These are phyloP conservation scores for Dysdera silvatica DNA, from an alignment of 1,140 invertebrate species.

Conservation along the genomic window DNA sequence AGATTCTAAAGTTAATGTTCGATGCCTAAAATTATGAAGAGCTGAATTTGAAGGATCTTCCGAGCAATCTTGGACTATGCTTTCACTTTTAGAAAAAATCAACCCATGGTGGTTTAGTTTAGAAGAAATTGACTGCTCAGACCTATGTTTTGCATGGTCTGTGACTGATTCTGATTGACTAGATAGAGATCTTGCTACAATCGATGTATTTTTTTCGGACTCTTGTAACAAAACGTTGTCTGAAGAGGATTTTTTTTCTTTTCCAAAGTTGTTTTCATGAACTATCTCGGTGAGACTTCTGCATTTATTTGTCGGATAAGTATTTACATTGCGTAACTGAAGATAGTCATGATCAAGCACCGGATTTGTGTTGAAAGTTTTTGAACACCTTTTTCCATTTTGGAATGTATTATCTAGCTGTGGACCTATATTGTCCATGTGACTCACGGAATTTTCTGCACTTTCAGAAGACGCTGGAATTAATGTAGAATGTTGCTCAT, in stretches of 20 bases:
- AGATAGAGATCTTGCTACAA: slow-evolving; percentile 28
- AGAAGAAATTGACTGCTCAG: too few relatives aligned
- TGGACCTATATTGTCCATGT: background rate
- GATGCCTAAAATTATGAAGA: too few relatives aligned
- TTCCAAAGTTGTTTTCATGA: background rate
- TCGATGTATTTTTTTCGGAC: slow-evolving; percentile 17
- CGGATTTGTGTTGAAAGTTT: background rate
- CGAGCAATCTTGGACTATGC: background rate
- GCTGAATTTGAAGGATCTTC: background rate
- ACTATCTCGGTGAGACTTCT: slow-evolving; percentile 18
- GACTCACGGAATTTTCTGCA: slow-evolving; percentile 13
- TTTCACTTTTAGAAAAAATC: slow-evolving; percentile 17
- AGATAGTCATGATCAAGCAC: too few relatives aligned
- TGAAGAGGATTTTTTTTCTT: slow-evolving; percentile 27
- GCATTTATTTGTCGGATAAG: slow-evolving; percentile 1
- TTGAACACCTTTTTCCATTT: background rate
- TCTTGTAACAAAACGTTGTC: slow-evolving; percentile 32
- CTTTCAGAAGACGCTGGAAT: slow-evolving; percentile 5
- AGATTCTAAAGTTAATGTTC: too few relatives aligned
- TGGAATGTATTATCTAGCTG: background rate
- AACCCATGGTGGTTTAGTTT: background rate
- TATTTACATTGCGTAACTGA: background rate
- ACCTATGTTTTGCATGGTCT: background rate
- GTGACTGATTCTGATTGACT: slow-evolving; percentile 25
- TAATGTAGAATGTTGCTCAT: background rate